Conservation (phyloP, 2,113 vertebrate species). For the Mustela lutreola region DNA sequence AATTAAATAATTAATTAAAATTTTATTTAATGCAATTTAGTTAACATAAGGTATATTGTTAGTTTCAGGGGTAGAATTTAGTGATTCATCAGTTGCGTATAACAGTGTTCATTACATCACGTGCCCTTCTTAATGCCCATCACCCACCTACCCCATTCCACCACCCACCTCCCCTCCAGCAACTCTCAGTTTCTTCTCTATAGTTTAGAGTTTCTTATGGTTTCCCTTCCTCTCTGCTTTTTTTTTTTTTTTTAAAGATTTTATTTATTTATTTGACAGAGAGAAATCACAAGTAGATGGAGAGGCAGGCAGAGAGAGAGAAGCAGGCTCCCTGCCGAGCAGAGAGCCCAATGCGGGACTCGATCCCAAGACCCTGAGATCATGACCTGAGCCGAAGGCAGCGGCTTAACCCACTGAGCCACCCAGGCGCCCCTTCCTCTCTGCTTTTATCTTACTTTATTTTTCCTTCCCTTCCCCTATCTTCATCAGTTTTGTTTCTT, state of each 20-base stretch:
- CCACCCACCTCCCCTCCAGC: not conserved
- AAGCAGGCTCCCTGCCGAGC: too few species aligned
- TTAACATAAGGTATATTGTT: not conserved
- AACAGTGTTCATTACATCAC: not conserved
- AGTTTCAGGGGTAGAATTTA: not conserved
- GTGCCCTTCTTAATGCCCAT: not conserved
- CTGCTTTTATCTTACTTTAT: not conserved
- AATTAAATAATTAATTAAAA: not conserved
- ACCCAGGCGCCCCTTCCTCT: too few species aligned
- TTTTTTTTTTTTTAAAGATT: too few species aligned
- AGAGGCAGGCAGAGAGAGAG: too few species aligned
- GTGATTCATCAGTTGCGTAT: not conserved
- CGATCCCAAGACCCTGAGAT: too few species aligned
- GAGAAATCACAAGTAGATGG: too few species aligned
- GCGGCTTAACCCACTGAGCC: too few species aligned
- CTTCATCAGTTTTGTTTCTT: not conserved
- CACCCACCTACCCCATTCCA: not conserved
- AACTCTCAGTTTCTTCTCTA: not conserved
- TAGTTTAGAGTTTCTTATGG: not conserved
- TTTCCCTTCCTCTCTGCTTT: not conserved
- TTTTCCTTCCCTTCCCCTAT: not conserved
- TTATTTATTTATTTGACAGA: too few species aligned
- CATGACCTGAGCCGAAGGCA: too few species aligned
- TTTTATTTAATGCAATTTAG: not conserved
- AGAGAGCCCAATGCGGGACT: too few species aligned